phyloP scores from a whole-genome alignment of 2,797 vertebrate species.

The Podarcis lilfordi region DNA sequence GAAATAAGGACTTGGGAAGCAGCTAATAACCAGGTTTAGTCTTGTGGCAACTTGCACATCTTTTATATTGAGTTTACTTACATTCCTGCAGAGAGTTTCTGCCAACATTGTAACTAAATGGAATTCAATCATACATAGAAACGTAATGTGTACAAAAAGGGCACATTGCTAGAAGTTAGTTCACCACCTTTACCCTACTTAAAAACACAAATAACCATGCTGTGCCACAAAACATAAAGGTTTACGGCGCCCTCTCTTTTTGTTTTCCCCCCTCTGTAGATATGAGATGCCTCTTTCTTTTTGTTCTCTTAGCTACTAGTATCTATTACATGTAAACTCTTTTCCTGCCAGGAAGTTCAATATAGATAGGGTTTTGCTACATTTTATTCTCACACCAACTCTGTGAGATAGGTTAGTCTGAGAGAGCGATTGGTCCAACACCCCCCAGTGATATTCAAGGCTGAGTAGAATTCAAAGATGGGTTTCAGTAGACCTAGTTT shows the following conservation, averaged over 20 bases:
- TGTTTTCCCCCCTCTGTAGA: neutral
- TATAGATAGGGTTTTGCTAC: no score
- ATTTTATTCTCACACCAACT: no score
- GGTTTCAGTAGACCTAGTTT: neutral
- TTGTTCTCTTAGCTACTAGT: neutral
- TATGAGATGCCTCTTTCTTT: neutral
- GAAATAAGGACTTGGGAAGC: no score
- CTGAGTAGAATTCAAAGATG: neutral
- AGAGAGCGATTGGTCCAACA: neutral
- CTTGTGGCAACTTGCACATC: neutral
- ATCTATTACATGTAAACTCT: neutral
- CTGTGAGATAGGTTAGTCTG: neutral
- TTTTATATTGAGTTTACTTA: neutral
- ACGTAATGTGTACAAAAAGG: neutral
- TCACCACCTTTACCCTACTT: neutral
- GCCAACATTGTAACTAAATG: neutral
- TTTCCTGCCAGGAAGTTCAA: neutral
- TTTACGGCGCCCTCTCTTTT: neutral
- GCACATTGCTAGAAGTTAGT: neutral
- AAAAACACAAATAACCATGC: neutral
- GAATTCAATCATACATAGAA: neutral
- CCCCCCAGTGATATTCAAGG: neutral
- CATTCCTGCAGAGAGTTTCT: neutral
- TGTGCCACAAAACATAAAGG: neutral
- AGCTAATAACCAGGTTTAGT: neutral